These are phyloP conservation scores for Melanotaenia duboulayi DNA, from an alignment of 2,113 vertebrate species.

Conservation along the genomic window DNA sequence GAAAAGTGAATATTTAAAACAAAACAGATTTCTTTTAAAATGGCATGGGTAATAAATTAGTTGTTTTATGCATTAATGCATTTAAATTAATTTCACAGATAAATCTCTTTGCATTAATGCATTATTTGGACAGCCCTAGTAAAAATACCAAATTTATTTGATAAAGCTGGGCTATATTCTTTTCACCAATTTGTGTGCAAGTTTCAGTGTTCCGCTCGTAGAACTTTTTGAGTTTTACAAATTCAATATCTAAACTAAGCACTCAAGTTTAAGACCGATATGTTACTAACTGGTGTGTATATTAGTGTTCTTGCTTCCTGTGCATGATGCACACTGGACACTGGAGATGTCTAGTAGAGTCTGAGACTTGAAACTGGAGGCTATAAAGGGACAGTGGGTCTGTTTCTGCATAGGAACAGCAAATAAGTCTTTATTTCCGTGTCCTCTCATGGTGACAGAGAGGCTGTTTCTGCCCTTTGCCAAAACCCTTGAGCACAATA, in stretches of 20 bases:
- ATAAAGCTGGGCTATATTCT: too few species aligned
- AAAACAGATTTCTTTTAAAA: not conserved
- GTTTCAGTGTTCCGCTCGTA: too few species aligned
- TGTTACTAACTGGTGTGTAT: not conserved
- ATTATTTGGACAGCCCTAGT: too few species aligned
- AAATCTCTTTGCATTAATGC: too few species aligned
- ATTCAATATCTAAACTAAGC: conserved; percentile 7
- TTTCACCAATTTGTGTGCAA: too few species aligned
- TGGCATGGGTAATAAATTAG: too few species aligned
- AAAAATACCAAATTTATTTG: too few species aligned
- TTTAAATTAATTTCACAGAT: too few species aligned
- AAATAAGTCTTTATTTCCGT: conserved; percentile 64
- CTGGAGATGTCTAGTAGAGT: conserved; percentile 39
- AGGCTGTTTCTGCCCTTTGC: conserved; percentile 44
- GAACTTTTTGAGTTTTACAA: not conserved
- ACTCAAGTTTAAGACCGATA: not conserved
- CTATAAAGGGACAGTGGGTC: conserved; percentile 52
- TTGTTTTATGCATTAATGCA: too few species aligned
- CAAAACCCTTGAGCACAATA: conserved; percentile 55
- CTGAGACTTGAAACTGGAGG: conserved; percentile 12
- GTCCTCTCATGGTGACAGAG: conserved; percentile 59
- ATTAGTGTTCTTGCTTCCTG: conserved; percentile 34
- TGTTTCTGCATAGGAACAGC: conserved; percentile 41
- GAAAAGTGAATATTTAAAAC: conserved; percentile 16
- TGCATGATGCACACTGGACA: conserved; percentile 15